phyloP scores from a whole-genome alignment of 2,797 vertebrate species.

The Morus bassanus region DNA sequence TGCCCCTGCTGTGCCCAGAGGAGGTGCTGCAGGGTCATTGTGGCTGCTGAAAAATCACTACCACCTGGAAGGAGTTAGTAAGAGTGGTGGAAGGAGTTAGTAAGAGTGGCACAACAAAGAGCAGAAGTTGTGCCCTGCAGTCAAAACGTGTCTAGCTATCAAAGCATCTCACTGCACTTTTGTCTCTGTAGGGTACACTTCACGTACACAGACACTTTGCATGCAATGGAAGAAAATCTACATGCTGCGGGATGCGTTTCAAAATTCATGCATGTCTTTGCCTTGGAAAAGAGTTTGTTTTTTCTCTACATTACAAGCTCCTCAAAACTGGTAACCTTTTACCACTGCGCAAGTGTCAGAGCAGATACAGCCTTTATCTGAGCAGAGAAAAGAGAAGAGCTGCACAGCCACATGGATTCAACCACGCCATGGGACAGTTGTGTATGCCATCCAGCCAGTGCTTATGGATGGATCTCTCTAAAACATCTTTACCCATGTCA shows the following conservation, averaged over 20 bases:
- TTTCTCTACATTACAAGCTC: background rate
- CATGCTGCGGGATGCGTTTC: background rate
- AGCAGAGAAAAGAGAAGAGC: background rate
- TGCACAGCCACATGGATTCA: background rate
- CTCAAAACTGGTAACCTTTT: background rate
- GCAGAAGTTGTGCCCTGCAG: background rate
- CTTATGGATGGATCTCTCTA: background rate
- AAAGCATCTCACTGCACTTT: background rate
- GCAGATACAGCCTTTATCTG: background rate
- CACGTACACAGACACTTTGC: background rate
- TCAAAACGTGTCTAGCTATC: background rate
- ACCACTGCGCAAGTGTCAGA: background rate
- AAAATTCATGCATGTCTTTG: background rate
- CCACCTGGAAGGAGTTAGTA: background rate
- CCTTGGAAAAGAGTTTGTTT: background rate
- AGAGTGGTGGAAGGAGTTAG: background rate
- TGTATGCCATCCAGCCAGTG: background rate
- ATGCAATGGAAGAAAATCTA: background rate
- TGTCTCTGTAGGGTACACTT: background rate
- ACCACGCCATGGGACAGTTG: background rate
- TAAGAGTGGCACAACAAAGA: background rate
- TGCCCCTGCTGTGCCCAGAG: background rate
- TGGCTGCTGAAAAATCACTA: background rate
- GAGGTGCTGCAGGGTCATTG: background rate
- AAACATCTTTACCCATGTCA: background rate